A percentile compares a stretch with the other conserved stretches of the same genome.
These are phyloP conservation scores for Amorpha juglandis DNA, from an alignment of 2,888 invertebrate species.

Conservation along the genomic window DNA sequence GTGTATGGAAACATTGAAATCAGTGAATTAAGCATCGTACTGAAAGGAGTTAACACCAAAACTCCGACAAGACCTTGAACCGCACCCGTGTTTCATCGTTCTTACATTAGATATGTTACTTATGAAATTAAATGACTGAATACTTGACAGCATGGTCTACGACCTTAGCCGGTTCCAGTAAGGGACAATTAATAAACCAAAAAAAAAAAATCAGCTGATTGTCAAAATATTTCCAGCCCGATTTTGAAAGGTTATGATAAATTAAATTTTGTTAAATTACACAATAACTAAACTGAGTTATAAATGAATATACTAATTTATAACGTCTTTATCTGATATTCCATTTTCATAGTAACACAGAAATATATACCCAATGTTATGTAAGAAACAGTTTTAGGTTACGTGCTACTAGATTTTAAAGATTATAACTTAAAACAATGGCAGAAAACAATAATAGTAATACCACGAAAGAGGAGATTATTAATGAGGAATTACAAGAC, in stretches of 20 bases:
- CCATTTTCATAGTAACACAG: neutral
- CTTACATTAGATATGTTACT: too few relatives aligned
- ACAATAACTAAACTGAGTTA: neutral
- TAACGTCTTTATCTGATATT: neutral
- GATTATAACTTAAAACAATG: conserved; percentile 17
- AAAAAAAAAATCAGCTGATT: neutral
- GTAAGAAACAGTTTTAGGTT: neutral
- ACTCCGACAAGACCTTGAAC: too few relatives aligned
- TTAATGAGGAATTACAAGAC: conserved; percentile 20
- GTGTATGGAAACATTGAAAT: too few relatives aligned
- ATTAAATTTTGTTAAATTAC: too few relatives aligned
- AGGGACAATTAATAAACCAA: too few relatives aligned
- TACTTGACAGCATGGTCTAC: too few relatives aligned
- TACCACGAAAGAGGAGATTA: conserved; percentile 34
- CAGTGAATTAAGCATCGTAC: too few relatives aligned
- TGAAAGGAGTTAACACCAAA: too few relatives aligned
- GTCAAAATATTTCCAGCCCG: neutral
- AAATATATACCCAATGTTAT: neutral
- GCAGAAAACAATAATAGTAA: conserved; percentile 22
- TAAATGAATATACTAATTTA: neutral
- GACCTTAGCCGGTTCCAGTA: too few relatives aligned
- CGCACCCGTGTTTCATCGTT: too few relatives aligned
- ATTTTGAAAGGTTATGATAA: too few relatives aligned
- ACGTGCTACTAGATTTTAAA: neutral
- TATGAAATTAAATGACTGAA: too few relatives aligned